These are phyloP conservation scores for Autographa pulchrina DNA, from an alignment of 2,888 invertebrate genomes.

Conservation along the genomic window DNA sequence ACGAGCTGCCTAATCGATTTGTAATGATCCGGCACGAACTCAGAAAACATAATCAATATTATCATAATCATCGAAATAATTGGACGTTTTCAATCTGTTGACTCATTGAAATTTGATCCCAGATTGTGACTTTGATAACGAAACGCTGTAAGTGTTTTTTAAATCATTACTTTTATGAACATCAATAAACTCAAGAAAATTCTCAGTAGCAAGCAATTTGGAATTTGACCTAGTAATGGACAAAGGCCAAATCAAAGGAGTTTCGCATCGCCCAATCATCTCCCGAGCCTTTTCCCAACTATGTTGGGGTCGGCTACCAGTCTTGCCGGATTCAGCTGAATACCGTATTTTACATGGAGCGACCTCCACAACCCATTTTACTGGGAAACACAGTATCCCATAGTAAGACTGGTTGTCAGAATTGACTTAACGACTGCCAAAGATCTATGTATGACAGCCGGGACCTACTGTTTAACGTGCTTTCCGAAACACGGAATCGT, in stretches of 20 bases:
- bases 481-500: no score
- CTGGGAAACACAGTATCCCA: no score
- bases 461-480: no score
- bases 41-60: constrained; percentile 48
- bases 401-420: no score
- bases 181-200: not conserved
- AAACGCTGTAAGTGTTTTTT: no score
- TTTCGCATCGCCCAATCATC: not conserved
- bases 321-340: no score
- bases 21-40: constrained; percentile 56
- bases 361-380: no score
- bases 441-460: no score
- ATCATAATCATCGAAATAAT: constrained; percentile 42
- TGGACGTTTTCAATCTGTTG: not conserved
- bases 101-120: not conserved
- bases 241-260: not conserved
- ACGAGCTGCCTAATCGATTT: constrained; percentile 47
- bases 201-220: not conserved
- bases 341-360: no score
- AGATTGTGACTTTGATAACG: not conserved
- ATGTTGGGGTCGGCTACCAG: no score
- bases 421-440: no score
- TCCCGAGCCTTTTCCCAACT: no score
- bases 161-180: not conserved
- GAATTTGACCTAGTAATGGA: constrained; percentile 1